Conservation (phyloP, 2,797 vertebrate genomes). For the Protosalanx chinensis region DNA sequence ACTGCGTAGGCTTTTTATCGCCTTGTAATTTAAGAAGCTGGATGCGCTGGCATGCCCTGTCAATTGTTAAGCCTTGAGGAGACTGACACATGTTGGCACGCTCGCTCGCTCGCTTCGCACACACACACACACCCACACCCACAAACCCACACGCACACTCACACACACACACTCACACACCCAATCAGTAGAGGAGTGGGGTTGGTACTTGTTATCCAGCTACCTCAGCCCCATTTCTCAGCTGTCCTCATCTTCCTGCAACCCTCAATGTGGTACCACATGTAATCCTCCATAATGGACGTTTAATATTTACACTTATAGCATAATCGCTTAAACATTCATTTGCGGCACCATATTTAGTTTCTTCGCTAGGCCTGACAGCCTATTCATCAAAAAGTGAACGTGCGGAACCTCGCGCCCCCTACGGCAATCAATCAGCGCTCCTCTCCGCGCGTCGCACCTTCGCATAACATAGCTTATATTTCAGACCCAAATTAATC, state of each 20-base stretch:
- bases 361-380: constrained; percentile 72
- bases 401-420: constrained; percentile 70
- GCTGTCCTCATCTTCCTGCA: constrained; percentile 46
- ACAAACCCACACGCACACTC: constrained; percentile 17
- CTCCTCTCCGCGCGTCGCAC: constrained; percentile 55
- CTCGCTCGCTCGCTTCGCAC: constrained; percentile 40
- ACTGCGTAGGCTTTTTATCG: constrained; percentile 50
- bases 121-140: constrained; percentile 23
- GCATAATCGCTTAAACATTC: constrained; percentile 76
- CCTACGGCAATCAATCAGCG: constrained; percentile 79
- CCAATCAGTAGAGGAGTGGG: constrained; percentile 30
- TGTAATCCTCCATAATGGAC: constrained; percentile 77
- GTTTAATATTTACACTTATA: constrained; percentile 80
- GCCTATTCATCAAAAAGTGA: constrained; percentile 80
- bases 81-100: constrained; percentile 33
- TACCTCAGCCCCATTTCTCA: constrained; percentile 43
- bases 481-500: constrained; percentile 74
- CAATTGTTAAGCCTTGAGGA: constrained; percentile 62
- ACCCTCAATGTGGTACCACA: constrained; percentile 59
- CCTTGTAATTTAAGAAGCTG: constrained; percentile 63
- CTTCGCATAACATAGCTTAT: constrained; percentile 61
- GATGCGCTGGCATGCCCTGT: constrained; percentile 71
- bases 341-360: constrained; percentile 73
- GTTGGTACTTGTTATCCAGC: constrained; percentile 70
- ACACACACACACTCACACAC: constrained; percentile 32